phyloP scores from a whole-genome alignment of 2,113 vertebrate species.

The Arvicanthis niloticus region DNA sequence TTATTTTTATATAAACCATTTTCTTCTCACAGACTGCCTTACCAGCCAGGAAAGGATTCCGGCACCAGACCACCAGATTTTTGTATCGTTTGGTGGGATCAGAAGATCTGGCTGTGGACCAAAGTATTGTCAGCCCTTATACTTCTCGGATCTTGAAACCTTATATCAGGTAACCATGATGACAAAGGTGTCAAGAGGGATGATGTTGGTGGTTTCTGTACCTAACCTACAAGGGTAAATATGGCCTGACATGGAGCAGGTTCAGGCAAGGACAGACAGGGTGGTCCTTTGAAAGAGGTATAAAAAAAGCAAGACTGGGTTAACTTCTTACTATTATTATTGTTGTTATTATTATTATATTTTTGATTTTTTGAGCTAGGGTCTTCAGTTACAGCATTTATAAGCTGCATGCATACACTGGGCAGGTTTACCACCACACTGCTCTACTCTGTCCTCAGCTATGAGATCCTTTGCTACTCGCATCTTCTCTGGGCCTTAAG shows the following conservation, averaged over 20 bases:
- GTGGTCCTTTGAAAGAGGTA: conserved; percentile 29
- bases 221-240: background rate
- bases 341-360: background rate
- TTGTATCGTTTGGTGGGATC: conserved; percentile 95
- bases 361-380: background rate
- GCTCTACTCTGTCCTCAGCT: too few species aligned
- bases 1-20: conserved; percentile 55
- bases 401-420: too few species aligned
- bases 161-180: conserved; percentile 92
- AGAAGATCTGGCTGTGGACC: conserved; percentile 90
- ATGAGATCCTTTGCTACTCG: too few species aligned
- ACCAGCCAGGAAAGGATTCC: conserved; percentile 87
- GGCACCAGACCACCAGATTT: conserved; percentile 90
- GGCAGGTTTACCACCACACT: too few species aligned
- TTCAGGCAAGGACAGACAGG: background rate
- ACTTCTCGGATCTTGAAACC: conserved; percentile 96
- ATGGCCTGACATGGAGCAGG: background rate
- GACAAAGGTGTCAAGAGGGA: fast-evolving
- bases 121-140: conserved; percentile 95
- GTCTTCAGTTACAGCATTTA: too few species aligned
- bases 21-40: conserved; percentile 87
- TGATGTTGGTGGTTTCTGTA: background rate
- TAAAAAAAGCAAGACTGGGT: conserved; percentile 4
- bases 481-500: too few species aligned
- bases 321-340: background rate